Evolutionary conservation across 2,113 vertebrate genomes (phyloP).

Genomic region (Planiliza haematocheilus): DNA sequence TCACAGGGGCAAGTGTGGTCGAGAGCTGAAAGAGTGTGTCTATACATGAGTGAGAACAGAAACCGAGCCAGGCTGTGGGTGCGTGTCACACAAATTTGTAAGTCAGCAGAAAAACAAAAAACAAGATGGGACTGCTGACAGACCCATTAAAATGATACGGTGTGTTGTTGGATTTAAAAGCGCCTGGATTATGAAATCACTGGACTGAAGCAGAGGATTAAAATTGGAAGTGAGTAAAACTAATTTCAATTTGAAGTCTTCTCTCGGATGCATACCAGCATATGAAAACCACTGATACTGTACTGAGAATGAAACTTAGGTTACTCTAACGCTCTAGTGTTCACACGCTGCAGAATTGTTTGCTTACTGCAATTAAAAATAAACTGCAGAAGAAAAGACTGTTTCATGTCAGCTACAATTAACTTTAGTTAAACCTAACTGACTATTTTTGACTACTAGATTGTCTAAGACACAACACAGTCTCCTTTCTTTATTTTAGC

Average conservation of each 20-base stretch:
- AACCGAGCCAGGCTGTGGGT: conserved; percentile 2
- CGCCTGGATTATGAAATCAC: conserved; percentile 43
- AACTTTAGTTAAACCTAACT: neutral
- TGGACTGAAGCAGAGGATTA: conserved; percentile 51
- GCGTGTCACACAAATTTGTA: conserved; percentile 18
- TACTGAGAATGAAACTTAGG: no score
- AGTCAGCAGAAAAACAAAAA: conserved; percentile 22
- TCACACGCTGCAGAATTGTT: no score
- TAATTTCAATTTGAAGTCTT: neutral
- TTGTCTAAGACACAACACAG: no score
- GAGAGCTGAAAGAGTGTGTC: conserved; percentile 50
- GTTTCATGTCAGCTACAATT: neutral
- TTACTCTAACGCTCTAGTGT: no score
- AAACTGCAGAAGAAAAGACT: neutral
- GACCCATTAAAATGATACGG: conserved; percentile 42
- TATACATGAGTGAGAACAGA: conserved; percentile 32
- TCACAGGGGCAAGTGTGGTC: conserved; percentile 58
- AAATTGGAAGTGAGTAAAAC: conserved; percentile 54
- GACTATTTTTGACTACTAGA: no score
- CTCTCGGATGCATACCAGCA: neutral
- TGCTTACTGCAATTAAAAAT: neutral
- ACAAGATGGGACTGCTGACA: conserved; percentile 30
- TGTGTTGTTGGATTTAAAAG: conserved; percentile 66
- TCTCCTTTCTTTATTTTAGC: no score
- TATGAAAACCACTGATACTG: neutral